Conservation (phyloP, 2,797 vertebrate species). For the Micrastur ruficollis region DNA sequence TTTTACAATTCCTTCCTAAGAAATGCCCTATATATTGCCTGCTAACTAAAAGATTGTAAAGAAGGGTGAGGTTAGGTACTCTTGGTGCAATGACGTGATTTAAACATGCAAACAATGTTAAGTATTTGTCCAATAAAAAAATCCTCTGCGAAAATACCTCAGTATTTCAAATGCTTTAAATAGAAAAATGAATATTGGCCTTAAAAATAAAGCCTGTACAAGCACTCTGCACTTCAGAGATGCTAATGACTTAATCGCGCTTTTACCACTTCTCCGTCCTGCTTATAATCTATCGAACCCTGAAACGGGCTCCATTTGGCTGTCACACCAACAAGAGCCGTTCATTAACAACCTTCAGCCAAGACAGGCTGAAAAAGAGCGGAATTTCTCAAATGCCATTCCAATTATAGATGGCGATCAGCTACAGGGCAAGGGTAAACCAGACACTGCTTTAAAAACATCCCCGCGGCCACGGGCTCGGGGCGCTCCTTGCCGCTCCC, state of each 20-base stretch:
- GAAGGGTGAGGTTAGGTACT: too few species aligned
- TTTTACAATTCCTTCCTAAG: neutral
- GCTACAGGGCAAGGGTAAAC: too few species aligned
- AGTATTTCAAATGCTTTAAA: neutral
- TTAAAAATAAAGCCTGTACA: neutral
- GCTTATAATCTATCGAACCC: neutral
- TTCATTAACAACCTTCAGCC: neutral
- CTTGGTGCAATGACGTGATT: neutral
- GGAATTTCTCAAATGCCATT: neutral
- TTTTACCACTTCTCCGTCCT: neutral
- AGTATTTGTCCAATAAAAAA: neutral
- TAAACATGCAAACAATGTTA: neutral
- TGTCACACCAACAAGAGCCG: neutral
- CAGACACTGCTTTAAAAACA: fast-evolving
- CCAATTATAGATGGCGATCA: fast-evolving
- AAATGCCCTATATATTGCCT: neutral
- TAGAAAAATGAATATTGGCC: fast-evolving
- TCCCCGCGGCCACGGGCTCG: fast-evolving
- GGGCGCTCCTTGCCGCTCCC: fast-evolving
- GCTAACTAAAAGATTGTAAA: fast-evolving
- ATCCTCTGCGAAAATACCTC: fast-evolving
- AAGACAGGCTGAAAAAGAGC: neutral
- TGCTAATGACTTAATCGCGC: fast-evolving
- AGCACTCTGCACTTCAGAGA: too few species aligned
- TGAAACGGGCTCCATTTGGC: neutral